Evolutionary conservation across 2,113 vertebrate genomes (phyloP).

Genomic region (Macrotis lagotis): DNA sequence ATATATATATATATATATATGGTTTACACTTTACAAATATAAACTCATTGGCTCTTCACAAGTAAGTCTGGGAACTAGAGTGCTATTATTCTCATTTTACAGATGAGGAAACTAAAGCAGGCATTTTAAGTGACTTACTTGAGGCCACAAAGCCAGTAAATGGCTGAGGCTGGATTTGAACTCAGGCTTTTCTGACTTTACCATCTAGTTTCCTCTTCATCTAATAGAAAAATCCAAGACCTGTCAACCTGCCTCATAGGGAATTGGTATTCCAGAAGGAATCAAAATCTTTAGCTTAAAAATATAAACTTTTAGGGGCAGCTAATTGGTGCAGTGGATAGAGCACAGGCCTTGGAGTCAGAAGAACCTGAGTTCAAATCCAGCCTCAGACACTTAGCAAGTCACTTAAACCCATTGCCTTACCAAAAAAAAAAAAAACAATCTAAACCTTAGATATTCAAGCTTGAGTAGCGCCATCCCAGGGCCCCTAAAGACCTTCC

Average conservation of each 20-base stretch:
- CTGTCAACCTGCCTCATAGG: background rate
- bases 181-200: background rate
- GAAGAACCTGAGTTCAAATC: too few relatives aligned
- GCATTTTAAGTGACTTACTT: background rate
- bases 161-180: background rate
- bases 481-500: background rate
- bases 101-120: background rate
- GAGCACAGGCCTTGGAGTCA: too few relatives aligned
- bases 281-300: background rate
- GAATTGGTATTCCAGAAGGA: background rate
- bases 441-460: background rate
- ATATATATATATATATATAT: too few relatives aligned
- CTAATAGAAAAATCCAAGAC: background rate
- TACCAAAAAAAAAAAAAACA: too few relatives aligned
- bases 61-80: background rate
- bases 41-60: background rate
- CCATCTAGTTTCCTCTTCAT: background rate
- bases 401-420: too few relatives aligned
- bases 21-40: background rate
- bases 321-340: too few relatives aligned
- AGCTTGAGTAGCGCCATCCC: background rate
- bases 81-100: background rate
- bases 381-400: too few relatives aligned
- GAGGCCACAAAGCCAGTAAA: background rate
- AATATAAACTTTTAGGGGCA: background rate